Conservation (phyloP, 2,888 invertebrate species). For the Arrhopalites spinosus region DNA sequence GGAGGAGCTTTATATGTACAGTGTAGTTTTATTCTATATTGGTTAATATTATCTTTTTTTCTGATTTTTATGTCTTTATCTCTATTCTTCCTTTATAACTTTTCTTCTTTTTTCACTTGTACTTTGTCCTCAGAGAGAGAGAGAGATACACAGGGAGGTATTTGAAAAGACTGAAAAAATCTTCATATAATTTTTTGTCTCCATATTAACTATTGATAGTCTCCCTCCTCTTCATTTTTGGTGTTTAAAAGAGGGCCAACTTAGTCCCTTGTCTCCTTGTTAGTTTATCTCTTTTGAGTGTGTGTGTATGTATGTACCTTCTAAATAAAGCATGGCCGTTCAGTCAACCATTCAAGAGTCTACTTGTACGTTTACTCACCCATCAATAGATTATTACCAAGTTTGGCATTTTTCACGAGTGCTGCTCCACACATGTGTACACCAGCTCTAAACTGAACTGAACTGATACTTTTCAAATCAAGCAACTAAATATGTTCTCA, state of each 20-base stretch:
- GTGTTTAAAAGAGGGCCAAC: background rate
- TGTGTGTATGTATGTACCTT: background rate
- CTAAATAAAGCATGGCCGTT: background rate
- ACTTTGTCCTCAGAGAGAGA: too few species aligned
- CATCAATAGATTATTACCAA: slow-evolving; percentile 24
- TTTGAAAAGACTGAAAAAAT: too few species aligned
- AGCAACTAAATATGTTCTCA: too few species aligned
- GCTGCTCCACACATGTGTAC: slow-evolving; percentile 51
- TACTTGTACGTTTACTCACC: slow-evolving; percentile 24
- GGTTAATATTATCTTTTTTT: background rate
- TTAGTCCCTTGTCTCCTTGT: too few species aligned
- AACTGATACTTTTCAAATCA: too few species aligned
- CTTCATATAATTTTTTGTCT: too few species aligned
- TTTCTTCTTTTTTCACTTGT: too few species aligned
- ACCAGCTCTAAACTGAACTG: too few species aligned
- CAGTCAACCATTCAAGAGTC: slow-evolving; percentile 24
- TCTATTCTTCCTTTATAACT: slow-evolving; percentile 9
- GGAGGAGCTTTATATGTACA: too few species aligned
- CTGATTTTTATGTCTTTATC: background rate
- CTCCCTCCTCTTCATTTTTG: background rate
- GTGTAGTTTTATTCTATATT: background rate
- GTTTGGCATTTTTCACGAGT: slow-evolving; percentile 30
- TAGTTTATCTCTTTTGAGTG: too few species aligned
- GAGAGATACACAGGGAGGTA: too few species aligned
- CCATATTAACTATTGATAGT: background rate